Conservation (phyloP, 2,113 vertebrate species). For the Solea senegalensis region DNA sequence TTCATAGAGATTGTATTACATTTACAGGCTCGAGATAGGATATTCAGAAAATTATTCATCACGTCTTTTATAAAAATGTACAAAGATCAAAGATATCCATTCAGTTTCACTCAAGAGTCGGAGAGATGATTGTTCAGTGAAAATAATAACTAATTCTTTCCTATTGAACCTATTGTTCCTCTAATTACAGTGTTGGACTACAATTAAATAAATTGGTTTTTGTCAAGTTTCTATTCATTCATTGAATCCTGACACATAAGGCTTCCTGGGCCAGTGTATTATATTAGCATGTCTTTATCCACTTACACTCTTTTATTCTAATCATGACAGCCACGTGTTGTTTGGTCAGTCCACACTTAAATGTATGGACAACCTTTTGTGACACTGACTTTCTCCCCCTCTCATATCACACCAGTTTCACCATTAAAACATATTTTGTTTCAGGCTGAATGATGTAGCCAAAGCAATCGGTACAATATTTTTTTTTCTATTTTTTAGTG, state of each 20-base stretch:
- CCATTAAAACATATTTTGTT: no score
- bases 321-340: background rate
- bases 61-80: constrained; percentile 60
- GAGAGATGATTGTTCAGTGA: constrained; percentile 60
- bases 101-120: constrained; percentile 63
- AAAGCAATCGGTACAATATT: no score
- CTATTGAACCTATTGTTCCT: constrained; percentile 58
- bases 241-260: constrained; percentile 9
- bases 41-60: constrained; percentile 53
- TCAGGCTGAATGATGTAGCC: no score
- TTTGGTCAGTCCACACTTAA: background rate
- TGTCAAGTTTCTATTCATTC: constrained; percentile 54
- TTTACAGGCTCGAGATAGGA: constrained; percentile 57
- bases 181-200: constrained; percentile 74
- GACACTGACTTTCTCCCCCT: no score
- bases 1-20: constrained; percentile 53
- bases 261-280: constrained; percentile 8
- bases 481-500: no score
- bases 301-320: background rate
- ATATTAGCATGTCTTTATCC: constrained; percentile 25
- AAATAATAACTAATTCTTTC: constrained; percentile 69
- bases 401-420: no score
- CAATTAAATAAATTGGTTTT: constrained; percentile 65
- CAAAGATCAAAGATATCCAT: constrained; percentile 64
- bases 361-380: no score